Conservation (phyloP, 2,797 vertebrate species). For the Parauchenoglanis ngamensis region DNA sequence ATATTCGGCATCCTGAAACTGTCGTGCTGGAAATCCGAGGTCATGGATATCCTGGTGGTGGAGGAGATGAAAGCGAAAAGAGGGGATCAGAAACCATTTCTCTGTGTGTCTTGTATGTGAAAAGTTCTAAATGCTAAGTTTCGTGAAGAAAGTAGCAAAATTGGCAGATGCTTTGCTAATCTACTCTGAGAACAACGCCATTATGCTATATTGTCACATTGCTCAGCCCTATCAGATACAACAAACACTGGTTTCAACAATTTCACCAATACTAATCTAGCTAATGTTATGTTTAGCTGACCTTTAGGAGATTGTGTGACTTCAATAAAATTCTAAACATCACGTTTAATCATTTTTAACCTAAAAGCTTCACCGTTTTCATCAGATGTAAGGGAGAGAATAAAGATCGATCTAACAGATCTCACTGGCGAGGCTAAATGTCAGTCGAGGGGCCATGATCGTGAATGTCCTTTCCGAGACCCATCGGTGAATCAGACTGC, state of each 20-base stretch:
- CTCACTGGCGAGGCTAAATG: conserved; percentile 27
- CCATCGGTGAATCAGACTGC: conserved; percentile 16
- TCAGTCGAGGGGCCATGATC: conserved; percentile 15
- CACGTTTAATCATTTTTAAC: background rate
- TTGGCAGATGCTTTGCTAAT: background rate
- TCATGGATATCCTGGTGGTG: conserved; percentile 86
- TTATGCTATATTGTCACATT: background rate
- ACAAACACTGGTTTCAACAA: background rate
- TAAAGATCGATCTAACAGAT: background rate
- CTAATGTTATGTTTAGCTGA: background rate
- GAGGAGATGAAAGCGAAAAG: background rate
- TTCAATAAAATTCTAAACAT: background rate
- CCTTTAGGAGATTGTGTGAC: background rate
- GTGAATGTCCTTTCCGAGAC: conserved; percentile 20
- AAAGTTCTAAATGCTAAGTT: background rate
- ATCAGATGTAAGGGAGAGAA: background rate
- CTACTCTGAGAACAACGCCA: background rate
- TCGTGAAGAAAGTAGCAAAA: background rate
- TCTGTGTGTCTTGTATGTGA: no score
- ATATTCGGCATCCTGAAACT: conserved; percentile 99
- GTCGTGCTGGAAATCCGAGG: conserved; percentile 93
- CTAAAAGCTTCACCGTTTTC: background rate
- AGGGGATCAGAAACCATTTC: background rate
- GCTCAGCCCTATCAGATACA: background rate
- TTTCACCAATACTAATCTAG: background rate